phyloP scores from a whole-genome alignment of 2,888 invertebrate genomes.

The Synergus laeviventris region DNA sequence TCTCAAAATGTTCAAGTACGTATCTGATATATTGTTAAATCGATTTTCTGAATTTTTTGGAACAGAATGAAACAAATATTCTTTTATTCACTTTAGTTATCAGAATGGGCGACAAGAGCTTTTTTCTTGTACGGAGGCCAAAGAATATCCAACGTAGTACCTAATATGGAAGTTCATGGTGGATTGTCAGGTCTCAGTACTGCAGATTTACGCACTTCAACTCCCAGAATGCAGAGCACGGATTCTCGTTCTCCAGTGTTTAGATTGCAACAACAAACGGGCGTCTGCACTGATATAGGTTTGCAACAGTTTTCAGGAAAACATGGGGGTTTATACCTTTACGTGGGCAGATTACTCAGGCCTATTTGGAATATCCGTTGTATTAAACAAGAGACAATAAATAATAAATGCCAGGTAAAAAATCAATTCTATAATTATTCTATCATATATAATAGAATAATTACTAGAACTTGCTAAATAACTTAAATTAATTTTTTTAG shows the following conservation, averaged over 20 bases:
- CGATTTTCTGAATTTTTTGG: neutral
- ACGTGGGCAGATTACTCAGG: slow-evolving; percentile 90
- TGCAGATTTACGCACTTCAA: slow-evolving; percentile 70
- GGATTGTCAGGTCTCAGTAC: slow-evolving; percentile 56
- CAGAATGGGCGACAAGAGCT: slow-evolving; percentile 93
- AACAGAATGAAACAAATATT: neutral
- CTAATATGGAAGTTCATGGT: slow-evolving; percentile 60
- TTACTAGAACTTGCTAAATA: neutral
- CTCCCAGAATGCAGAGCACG: slow-evolving; percentile 65
- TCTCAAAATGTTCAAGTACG: slow-evolving; percentile 81
- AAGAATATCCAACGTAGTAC: slow-evolving; percentile 57
- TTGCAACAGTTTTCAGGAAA: slow-evolving; percentile 83
- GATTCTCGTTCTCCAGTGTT: slow-evolving; percentile 57
- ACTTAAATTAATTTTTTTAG: slow-evolving; percentile 45
- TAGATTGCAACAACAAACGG: slow-evolving; percentile 60
- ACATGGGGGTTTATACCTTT: slow-evolving; percentile 95
- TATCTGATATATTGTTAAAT: neutral
- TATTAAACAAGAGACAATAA: slow-evolving; percentile 78
- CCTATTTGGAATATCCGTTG: slow-evolving; percentile 92
- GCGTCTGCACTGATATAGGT: slow-evolving; percentile 62
- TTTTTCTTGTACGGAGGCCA: slow-evolving; percentile 95
- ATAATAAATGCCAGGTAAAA: slow-evolving; percentile 62
- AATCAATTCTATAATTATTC: neutral
- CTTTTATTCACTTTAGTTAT: slow-evolving; percentile 74
- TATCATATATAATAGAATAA: neutral